A percentile compares a stretch with the other conserved stretches of the same genome.
These are phyloP conservation scores for Sarcophaga carnaria DNA, from an alignment of 2,888 invertebrate species.

Conservation along the genomic window DNA sequence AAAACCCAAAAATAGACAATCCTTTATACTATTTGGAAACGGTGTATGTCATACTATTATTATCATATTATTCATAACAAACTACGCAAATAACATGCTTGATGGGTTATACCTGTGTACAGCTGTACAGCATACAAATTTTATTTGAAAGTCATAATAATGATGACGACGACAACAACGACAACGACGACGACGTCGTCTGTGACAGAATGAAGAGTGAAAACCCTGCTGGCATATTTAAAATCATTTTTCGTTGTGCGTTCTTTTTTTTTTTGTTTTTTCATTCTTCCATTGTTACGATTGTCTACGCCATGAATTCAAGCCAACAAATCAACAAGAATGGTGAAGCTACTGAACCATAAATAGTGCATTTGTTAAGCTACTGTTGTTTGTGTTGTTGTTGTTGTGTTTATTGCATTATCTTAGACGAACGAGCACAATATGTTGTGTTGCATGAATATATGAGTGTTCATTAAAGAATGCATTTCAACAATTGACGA, in stretches of 20 bases:
- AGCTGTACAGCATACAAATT: constrained; percentile 51
- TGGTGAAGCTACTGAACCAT: constrained; percentile 66
- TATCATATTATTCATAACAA: constrained; percentile 3
- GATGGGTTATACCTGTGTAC: constrained; percentile 32
- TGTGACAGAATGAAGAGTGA: neutral
- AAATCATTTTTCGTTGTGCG: neutral
- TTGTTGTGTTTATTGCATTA: constrained; percentile 24
- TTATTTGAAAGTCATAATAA: constrained; percentile 31
- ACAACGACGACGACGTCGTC: neutral
- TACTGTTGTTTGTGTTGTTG: constrained; percentile 13
- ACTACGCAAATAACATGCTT: constrained; percentile 63
- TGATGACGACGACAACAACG: constrained; percentile 18
- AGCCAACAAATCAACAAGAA: constrained; percentile 27
- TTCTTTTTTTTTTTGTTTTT: too few relatives aligned
- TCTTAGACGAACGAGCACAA: neutral
- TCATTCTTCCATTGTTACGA: neutral
- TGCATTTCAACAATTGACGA: too few relatives aligned
- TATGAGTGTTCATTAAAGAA: too few relatives aligned
- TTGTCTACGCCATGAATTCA: constrained; percentile 33
- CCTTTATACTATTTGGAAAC: neutral
- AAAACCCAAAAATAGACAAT: too few relatives aligned
- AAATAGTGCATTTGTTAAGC: constrained; percentile 60
- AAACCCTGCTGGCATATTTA: neutral
- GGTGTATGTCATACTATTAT: constrained; percentile 10
- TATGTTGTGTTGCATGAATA: too few relatives aligned